Base-by-base conservation (phyloP, 1,140 invertebrate species). In the Anastatus disparis region DNA sequence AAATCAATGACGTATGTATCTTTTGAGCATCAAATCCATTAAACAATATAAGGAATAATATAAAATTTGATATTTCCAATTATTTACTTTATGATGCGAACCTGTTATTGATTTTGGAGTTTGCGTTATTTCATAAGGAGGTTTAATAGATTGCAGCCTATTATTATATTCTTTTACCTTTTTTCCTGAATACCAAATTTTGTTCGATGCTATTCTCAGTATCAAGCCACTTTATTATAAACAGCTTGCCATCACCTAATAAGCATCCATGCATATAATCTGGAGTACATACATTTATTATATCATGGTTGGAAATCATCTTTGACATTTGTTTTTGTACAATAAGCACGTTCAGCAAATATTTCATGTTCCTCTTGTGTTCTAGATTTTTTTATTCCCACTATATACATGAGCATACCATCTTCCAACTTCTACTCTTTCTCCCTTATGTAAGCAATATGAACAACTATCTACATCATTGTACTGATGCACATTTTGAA, bases 191-290 rank as follows among this genome's bases (percentile, higher is more conserved):
- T 44, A 44, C 4, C 17, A 44, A 44, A 13, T 44, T 44, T 44
- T 2, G 7, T n/a, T n/a, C n/a, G n/a, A n/a, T n/a, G 7, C 12
- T 15, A 44, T 44, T 44, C 17, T 12, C 17, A 12, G 40, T n/a
- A 44, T 44, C 40, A 17, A 44, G 17, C 40, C 40, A 44, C 6
- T 13, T 17, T n/a, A 13, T n/a, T n/a, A 12, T 15, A 6, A 44
- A 44, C 12, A 44, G 17, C 13, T 55, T 55, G 9, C 10, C 9
- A 3, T 29, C 52, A 15, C 26, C 52, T 15, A 55, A 15, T 12
- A 55, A n/a, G n/a, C n/a, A n/a, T n/a, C n/a, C n/a, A n/a, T n/a
- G 13, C 52, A 55, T n/a, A 13, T 55, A 55, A 29, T 55, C 52
- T 4, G 52, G 52, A 29, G 52, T 3, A 29, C 10, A 55, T 13